phyloP scores from a whole-genome alignment of 1,140 invertebrate genomes.

The Cyphomyrmex costatus region DNA sequence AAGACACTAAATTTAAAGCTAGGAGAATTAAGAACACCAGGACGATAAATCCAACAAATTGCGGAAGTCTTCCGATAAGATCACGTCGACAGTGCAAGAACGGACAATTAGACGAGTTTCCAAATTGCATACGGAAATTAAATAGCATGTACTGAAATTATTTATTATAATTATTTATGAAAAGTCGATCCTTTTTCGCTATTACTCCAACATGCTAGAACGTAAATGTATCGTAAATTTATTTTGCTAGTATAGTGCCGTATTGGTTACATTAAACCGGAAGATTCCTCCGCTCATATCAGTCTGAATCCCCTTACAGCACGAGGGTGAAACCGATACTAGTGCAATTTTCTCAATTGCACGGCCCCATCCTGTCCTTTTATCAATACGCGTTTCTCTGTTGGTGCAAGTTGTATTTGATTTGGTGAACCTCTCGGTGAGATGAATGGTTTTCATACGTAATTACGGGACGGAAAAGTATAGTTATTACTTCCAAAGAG shows the following conservation, averaged over 20 bases:
- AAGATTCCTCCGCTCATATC: slow-evolving; percentile 65
- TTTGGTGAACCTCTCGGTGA: slow-evolving; percentile 3
- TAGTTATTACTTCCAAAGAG: background rate
- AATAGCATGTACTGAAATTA: background rate
- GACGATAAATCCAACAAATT: slow-evolving; percentile 70
- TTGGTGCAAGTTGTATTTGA: slow-evolving; percentile 54
- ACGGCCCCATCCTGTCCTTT: slow-evolving; percentile 35
- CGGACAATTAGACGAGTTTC: slow-evolving; percentile 9
- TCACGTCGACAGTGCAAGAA: slow-evolving; percentile 49
- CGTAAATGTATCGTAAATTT: slow-evolving; percentile 55
- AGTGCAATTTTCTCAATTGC: slow-evolving; percentile 75
- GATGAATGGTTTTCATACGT: background rate
- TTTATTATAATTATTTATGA: slow-evolving; percentile 12
- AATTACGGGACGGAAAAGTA: slow-evolving; percentile 18
- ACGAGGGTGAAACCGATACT: slow-evolving; percentile 70
- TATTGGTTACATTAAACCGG: slow-evolving; percentile 55
- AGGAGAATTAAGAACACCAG: slow-evolving; percentile 13
- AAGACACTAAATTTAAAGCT: slow-evolving; percentile 59
- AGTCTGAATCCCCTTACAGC: slow-evolving; percentile 32
- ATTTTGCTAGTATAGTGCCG: slow-evolving; percentile 56
- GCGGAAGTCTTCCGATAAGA: slow-evolving; percentile 70
- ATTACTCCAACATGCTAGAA: background rate
- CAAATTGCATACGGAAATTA: background rate
- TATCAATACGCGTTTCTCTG: slow-evolving; percentile 45
- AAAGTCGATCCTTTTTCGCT: slow-evolving; percentile 1